These are phyloP conservation scores for Lasius fuliginosus DNA, from an alignment of 2,888 invertebrate species.

Conservation along the genomic window DNA sequence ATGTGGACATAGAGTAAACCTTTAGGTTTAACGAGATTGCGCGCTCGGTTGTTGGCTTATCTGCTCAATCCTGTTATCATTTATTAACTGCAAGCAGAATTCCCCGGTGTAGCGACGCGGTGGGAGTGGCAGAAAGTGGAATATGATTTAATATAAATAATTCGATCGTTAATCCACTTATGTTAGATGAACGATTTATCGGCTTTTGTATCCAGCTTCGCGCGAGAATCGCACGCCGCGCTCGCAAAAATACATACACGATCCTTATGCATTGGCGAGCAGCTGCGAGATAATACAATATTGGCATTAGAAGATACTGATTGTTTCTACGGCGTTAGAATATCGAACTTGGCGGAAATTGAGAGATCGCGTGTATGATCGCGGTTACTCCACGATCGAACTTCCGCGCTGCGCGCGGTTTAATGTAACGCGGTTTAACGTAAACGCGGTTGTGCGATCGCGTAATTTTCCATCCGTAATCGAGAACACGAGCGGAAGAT, in stretches of 20 bases:
- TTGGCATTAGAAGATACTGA: slow-evolving; percentile 40
- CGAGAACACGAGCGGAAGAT: neutral
- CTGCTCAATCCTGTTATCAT: slow-evolving; percentile 15
- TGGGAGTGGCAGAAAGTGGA: slow-evolving; percentile 29
- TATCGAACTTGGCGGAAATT: slow-evolving; percentile 17
- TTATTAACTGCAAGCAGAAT: slow-evolving; percentile 24
- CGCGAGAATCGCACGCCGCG: slow-evolving; percentile 1
- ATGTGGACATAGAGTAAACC: neutral
- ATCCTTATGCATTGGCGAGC: slow-evolving; percentile 28
- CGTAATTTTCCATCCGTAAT: slow-evolving; percentile 18
- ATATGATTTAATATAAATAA: slow-evolving; percentile 41
- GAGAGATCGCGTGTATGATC: slow-evolving; percentile 21
- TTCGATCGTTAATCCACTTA: slow-evolving; percentile 41
- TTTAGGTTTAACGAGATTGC: slow-evolving; percentile 19
- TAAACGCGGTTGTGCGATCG: too few relatives aligned
- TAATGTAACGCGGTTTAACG: neutral
- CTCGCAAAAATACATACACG: slow-evolving; percentile 17
- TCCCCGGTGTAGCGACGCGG: neutral
- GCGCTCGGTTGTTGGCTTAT: slow-evolving; percentile 29
- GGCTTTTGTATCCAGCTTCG: slow-evolving; percentile 3
- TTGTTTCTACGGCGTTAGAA: slow-evolving; percentile 24
- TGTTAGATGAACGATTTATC: slow-evolving; percentile 27
- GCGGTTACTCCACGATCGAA: slow-evolving; percentile 1
- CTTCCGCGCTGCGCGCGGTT: neutral
- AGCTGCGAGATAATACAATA: slow-evolving; percentile 44